Conservation (phyloP, 1,140 invertebrate species). For the Cydia fagiglandana region DNA sequence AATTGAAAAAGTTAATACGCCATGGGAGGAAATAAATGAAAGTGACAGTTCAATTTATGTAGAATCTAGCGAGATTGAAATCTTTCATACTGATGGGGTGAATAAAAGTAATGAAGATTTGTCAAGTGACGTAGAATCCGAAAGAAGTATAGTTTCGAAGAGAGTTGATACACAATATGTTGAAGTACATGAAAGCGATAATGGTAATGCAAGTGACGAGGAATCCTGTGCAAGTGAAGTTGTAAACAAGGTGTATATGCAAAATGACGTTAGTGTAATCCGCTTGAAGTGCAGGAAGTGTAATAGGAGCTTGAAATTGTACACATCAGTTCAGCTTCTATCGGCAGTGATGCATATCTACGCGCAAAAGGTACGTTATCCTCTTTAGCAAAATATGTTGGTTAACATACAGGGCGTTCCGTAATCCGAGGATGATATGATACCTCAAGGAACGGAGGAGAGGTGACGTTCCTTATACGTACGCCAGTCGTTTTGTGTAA, state of each 20-base stretch:
- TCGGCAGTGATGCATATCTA: neutral
- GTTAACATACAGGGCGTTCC: neutral
- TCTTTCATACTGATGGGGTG: neutral
- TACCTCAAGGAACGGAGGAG: too few relatives aligned
- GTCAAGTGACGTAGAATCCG: neutral
- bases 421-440: neutral
- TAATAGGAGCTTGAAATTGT: neutral
- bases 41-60: neutral
- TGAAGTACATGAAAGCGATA: neutral
- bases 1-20: neutral
- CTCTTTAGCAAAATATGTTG: neutral
- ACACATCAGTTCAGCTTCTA: neutral
- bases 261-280: neutral
- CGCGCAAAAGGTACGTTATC: neutral
- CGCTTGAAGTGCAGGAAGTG: neutral
- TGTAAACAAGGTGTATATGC: neutral
- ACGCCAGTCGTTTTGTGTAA: too few relatives aligned
- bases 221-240: neutral
- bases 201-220: neutral
- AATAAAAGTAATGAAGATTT: neutral
- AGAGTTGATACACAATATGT: neutral
- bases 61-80: neutral
- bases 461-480: too few relatives aligned
- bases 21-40: neutral
- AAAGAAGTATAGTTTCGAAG: neutral